Evolutionary conservation across 1,140 invertebrate genomes (phyloP), one percentile per base, ranked within the genome.

Genomic region (Drosophila subobscura): DNA sequence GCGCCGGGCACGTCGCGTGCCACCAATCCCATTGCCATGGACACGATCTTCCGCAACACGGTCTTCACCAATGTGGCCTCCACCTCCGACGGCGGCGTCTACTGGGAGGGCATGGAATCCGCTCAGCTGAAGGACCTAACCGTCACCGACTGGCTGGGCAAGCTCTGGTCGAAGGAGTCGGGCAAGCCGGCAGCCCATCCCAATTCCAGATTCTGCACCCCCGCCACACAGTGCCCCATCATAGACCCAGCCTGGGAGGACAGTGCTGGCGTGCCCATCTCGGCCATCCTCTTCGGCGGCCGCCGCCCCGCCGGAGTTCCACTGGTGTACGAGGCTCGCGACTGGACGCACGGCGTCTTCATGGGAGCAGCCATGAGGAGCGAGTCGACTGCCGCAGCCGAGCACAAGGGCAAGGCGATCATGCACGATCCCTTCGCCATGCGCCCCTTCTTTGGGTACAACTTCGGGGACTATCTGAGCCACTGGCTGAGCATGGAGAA

Each of bases 371-470:
- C 96, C 0, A 96, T 99, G 95, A 94, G 97, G 54, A 98, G 97
- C 22, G 98, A 99, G 92, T 95, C 98, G 1, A 99, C 98, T 1
- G 97, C 98, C 25, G 98, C 98, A 47, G 98, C 98, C 14, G 98
- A 99, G 92, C 95, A 97, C 83, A 97, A 96, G 92, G 96, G 93
- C 5, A 97, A 97, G 92, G 92, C 94, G 1, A 95, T 99, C 2
- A 98, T 99, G 97, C 95, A 98, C 81, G 98, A 99, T 93, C 98
- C 98, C 16, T 98, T 98, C 91, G 97, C 97, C 0, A 98, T 98
- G 97, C 93, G 97, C 49, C 98, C 98, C 41, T 99, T 99, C 93
- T 98, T 98, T 88, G 98, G 98, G 3, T 99, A 99, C 93, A 99
- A 99, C 91, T 98, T 98, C 83, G 97, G 97, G 5, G 93, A 98